Base-by-base conservation (phyloP, 2,888 invertebrate genomes). In the Belgica antarctica region DNA sequence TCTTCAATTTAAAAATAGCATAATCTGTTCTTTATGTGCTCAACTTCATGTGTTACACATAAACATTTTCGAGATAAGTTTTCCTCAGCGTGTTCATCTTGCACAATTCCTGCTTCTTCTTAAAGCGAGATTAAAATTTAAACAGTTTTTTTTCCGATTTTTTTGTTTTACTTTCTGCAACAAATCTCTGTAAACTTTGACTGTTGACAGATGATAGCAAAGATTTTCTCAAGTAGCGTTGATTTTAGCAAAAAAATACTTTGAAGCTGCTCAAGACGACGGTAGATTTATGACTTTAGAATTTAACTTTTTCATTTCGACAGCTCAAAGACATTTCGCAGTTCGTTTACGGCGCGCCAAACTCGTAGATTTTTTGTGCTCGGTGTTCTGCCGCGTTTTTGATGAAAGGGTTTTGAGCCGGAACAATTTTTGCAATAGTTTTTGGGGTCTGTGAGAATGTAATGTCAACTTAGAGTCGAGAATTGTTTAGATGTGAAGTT, bases 81-180 rank as follows among this genome's bases (percentile, higher is more conserved):
- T 52, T 52, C 22, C 52, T 52, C 52, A 52, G 12, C 52, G 7
- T 25, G 15, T 62, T 17, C 15, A 34, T 62, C 62, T 31, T 62
- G 62, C 62, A 62, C 62, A 62, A 52, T 28, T 62, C 31, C 62
- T 52, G 5, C 34, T 31, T 52, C 62, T 62, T 62, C 52, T 52
- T 15, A 41, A 10, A n/a, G n/a, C 41, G 34, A 12, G 7, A 41
- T 41, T 52, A 52, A 52, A 52, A 22, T 1, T 17, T 22, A 52
- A 12, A 31, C 34, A 31, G 7, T 5, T 31, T 31, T 31, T 31
- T n/a, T n/a, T 41, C 22, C 4, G 52, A 52, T 52, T n/a, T 17
- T n/a, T n/a, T n/a, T n/a, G n/a, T n/a, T n/a, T n/a, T n/a, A n/a
- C n/a, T n/a, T n/a, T n/a, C n/a, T n/a, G n/a, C n/a, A n/a, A n/a